Conservation (phyloP, 2,888 invertebrate species). For the Cryptocheilus praepositus region DNA sequence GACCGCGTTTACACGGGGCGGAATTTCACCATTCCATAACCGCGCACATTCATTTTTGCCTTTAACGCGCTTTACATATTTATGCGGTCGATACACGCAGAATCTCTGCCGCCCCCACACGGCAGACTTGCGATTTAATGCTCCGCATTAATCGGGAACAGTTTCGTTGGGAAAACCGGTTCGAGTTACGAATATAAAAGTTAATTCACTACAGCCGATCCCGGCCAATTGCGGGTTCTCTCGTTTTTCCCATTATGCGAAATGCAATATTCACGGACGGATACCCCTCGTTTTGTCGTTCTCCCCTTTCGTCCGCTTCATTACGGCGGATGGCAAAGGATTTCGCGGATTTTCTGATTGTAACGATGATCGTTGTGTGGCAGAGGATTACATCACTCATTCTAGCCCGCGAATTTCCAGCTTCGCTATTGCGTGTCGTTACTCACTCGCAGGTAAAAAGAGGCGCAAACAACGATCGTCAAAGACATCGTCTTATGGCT, state of each 20-base stretch:
- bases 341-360: slow-evolving; percentile 12
- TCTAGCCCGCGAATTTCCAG: too few species aligned
- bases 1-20: background rate
- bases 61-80: slow-evolving; percentile 44
- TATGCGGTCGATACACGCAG: slow-evolving; percentile 27
- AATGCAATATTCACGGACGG: slow-evolving; percentile 4
- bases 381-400: too few species aligned
- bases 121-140: slow-evolving; percentile 48
- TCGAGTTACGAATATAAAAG: slow-evolving; percentile 47
- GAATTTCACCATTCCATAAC: background rate
- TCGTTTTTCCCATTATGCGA: slow-evolving; percentile 14
- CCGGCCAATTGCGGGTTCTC: slow-evolving; percentile 14
- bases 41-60: slow-evolving; percentile 46
- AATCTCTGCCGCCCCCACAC: slow-evolving; percentile 8
- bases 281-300: background rate
- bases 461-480: too few species aligned
- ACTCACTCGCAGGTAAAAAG: too few species aligned
- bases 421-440: too few species aligned
- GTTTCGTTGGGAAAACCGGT: slow-evolving; percentile 23
- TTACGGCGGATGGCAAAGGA: background rate
- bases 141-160: slow-evolving; percentile 41
- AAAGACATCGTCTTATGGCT: too few species aligned
- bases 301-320: background rate
- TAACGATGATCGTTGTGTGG: too few species aligned
- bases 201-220: slow-evolving; percentile 32